phyloP scores from a whole-genome alignment of 2,113 vertebrate genomes.

The Ivindomyrus marchei region DNA sequence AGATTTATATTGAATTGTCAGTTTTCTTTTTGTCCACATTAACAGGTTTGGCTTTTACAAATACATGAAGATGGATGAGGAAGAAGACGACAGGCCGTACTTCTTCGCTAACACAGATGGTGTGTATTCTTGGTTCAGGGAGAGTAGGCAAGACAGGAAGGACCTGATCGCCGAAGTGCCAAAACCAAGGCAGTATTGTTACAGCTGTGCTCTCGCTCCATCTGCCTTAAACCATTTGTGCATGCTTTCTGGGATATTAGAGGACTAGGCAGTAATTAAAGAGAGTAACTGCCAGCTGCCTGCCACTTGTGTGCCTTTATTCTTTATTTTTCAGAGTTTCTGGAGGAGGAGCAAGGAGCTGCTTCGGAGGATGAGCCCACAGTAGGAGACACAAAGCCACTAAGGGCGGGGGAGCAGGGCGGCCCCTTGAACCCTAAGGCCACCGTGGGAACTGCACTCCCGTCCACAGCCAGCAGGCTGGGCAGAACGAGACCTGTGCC shows the following conservation, averaged over 20 bases:
- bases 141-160: neutral
- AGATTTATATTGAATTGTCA: neutral
- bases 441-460: slow-evolving; percentile 33
- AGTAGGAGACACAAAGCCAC: slow-evolving; percentile 51
- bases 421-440: slow-evolving; percentile 42
- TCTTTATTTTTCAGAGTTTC: slow-evolving; percentile 66
- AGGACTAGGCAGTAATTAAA: neutral
- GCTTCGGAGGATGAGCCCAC: slow-evolving; percentile 69
- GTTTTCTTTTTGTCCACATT: slow-evolving; percentile 18
- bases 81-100: slow-evolving; percentile 79
- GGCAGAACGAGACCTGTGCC: neutral
- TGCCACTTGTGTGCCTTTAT: neutral
- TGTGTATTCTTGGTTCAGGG: slow-evolving; percentile 45
- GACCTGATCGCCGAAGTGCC: neutral
- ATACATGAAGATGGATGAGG: slow-evolving; percentile 98
- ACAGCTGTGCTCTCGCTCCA: neutral
- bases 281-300: neutral
- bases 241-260: slow-evolving; percentile 3
- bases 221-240: neutral
- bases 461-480: neutral
- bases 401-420: slow-evolving; percentile 43
- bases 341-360: slow-evolving; percentile 76
- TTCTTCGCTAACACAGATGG: slow-evolving; percentile 84
- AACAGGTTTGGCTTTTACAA: slow-evolving; percentile 95
- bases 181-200: neutral